Evolutionary conservation across 2,113 vertebrate genomes (phyloP), one percentile per base, ranked within the genome.

Genomic region (Arothron firmamentum): DNA sequence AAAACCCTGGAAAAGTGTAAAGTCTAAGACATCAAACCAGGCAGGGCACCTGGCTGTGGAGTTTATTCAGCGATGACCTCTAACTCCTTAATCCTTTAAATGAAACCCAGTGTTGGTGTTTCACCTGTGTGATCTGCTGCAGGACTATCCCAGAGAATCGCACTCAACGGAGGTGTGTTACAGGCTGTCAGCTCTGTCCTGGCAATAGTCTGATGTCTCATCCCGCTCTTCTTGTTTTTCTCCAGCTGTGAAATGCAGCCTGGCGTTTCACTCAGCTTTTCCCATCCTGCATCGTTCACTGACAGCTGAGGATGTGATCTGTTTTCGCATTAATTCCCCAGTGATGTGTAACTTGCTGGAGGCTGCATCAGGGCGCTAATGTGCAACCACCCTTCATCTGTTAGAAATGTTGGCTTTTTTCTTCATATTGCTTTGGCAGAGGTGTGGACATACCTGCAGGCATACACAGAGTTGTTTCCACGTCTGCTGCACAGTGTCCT

Each of bases 231-330:
- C 43, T 49, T 41, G 25, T 53, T 41, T 41, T 50, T 5, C 60
- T 61, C 10, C 2, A 11, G 10, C 42, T 58, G 19, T 25, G 69
- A 71, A 73, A 23, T 46, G 52, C 38, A 62, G 64, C 19, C 77
- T 73, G 51, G 72, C 67, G 55, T 69, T 69, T 67, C 52, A 42
- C 25, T 63, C n/a, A 46, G 47, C 23, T 70, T 76, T 71, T 65
- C 70, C 48, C 49, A 19, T 47, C 20, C 54, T 57, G 54, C 59
- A 16, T 34, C 6, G 2, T 62, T 50, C 56, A 57, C 62, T 18
- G 9, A 61, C 64, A 52, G 46, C 65, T 20, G 20, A 34, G 21
- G 46, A 38, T 56, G 34, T 62, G 61, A 17, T 58, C 56, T 69
- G 49, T 57, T 64, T 75, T 62, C 28, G 41, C 67, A 19, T 41